Conservation (phyloP, 2,888 invertebrate genomes). For the Leptinotarsa haldemani region DNA sequence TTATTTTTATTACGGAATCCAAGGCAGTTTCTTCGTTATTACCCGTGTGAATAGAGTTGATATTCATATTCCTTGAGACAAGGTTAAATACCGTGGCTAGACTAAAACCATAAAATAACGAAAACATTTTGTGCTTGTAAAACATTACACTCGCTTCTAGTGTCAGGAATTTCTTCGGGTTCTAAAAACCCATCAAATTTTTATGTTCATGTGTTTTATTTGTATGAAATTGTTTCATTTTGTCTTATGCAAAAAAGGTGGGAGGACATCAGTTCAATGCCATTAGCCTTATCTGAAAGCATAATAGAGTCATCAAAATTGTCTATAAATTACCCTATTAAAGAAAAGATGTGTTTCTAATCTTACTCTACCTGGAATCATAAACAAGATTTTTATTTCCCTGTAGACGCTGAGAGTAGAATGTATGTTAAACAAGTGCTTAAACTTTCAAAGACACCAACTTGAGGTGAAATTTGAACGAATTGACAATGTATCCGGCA, state of each 20-base stretch:
- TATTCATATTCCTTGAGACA: background rate
- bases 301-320: background rate
- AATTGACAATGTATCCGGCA: too few species aligned
- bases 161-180: background rate
- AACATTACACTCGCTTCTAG: background rate
- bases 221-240: conserved; percentile 1
- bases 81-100: background rate
- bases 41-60: background rate
- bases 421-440: background rate
- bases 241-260: background rate
- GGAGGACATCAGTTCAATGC: background rate
- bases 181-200: conserved; percentile 13
- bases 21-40: background rate
- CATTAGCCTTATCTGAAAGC: background rate
- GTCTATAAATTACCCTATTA: background rate
- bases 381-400: background rate
- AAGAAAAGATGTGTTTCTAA: background rate
- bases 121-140: conserved; percentile 4
- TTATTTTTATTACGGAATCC: background rate
- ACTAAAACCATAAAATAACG: conserved; percentile 4
- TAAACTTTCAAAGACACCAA: too few species aligned
- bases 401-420: background rate
- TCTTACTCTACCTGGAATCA: background rate
- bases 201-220: background rate
- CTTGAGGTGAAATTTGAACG: too few species aligned